phyloP scores from a whole-genome alignment of 2,113 vertebrate species.

The Anoura caudifer region DNA sequence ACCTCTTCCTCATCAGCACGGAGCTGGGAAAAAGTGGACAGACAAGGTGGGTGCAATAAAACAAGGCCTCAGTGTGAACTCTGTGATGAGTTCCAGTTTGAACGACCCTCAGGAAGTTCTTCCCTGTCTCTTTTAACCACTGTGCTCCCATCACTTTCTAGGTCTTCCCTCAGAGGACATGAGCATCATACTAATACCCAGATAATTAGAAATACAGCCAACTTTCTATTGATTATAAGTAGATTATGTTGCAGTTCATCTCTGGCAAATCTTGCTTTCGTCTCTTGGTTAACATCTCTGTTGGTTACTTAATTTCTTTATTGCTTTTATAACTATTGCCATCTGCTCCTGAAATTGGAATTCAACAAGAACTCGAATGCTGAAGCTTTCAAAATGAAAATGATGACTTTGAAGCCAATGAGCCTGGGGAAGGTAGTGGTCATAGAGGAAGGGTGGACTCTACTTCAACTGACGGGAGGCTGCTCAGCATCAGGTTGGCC shows the following conservation, averaged over 20 bases:
- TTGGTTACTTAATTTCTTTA: slow-evolving; percentile 70
- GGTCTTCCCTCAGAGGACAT: neutral
- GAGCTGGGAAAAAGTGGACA: neutral
- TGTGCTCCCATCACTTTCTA: neutral
- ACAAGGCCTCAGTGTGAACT: neutral
- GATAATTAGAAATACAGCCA: slow-evolving; percentile 56
- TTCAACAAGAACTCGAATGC: slow-evolving; percentile 34
- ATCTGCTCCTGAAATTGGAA: slow-evolving; percentile 58
- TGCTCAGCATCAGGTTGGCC: neutral
- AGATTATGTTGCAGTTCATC: slow-evolving; percentile 61
- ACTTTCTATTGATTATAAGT: slow-evolving; percentile 57
- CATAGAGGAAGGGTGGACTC: neutral
- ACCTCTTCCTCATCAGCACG: neutral
- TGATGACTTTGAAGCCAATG: neutral
- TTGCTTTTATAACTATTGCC: slow-evolving; percentile 66
- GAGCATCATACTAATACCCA: neutral
- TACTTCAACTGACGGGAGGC: neutral
- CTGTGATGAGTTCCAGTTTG: neutral
- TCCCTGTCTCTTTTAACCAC: neutral
- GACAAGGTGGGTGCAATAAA: neutral
- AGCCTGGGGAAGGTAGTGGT: neutral
- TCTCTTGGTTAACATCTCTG: slow-evolving; percentile 63
- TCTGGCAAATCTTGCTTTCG: slow-evolving; percentile 65
- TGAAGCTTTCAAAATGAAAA: slow-evolving; percentile 40
- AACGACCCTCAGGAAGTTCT: neutral